A percentile compares a stretch with the other conserved stretches of the same genome.
phyloP scores from a whole-genome alignment of 2,888 invertebrate genomes.

The Lomographa bimaculata region DNA sequence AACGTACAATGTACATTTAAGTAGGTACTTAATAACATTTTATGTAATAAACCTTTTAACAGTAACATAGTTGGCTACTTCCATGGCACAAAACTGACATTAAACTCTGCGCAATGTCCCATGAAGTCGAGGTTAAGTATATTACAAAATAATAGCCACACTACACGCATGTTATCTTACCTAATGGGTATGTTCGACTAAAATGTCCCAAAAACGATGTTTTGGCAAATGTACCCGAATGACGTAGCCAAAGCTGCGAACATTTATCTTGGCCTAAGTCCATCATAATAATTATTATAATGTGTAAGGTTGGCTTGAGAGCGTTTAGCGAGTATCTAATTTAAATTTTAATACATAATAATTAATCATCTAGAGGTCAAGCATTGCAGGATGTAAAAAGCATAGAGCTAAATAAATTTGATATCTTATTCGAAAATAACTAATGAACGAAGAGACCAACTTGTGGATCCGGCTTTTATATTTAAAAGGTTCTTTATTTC shows the following conservation, averaged over 20 bases:
- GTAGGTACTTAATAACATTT: too few species aligned
- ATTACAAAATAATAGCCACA: constrained; percentile 18
- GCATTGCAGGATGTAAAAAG: too few species aligned
- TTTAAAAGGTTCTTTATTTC: too few species aligned
- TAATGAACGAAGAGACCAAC: too few species aligned
- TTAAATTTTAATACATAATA: neutral
- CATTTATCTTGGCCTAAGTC: constrained; percentile 57
- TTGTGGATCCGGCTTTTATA: too few species aligned
- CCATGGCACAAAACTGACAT: constrained; percentile 16
- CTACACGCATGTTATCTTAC: constrained; percentile 25
- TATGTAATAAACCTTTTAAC: too few species aligned
- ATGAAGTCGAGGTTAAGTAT: constrained; percentile 20
- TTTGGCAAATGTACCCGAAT: constrained; percentile 47
- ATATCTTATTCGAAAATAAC: too few species aligned
- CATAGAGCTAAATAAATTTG: too few species aligned
- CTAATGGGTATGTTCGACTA: constrained; percentile 26
- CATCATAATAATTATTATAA: constrained; percentile 50
- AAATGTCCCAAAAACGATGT: constrained; percentile 31
- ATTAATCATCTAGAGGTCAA: too few species aligned
- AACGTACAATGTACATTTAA: too few species aligned
- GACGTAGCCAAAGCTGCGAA: constrained; percentile 49
- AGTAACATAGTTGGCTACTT: constrained; percentile 9
- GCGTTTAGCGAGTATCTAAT: constrained; percentile 27
- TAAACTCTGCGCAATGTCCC: constrained; percentile 14
- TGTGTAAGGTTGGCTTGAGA: constrained; percentile 22